Evolutionary conservation across 2,888 invertebrate species (phyloP).

Genomic region (Callimorpha dominula): DNA sequence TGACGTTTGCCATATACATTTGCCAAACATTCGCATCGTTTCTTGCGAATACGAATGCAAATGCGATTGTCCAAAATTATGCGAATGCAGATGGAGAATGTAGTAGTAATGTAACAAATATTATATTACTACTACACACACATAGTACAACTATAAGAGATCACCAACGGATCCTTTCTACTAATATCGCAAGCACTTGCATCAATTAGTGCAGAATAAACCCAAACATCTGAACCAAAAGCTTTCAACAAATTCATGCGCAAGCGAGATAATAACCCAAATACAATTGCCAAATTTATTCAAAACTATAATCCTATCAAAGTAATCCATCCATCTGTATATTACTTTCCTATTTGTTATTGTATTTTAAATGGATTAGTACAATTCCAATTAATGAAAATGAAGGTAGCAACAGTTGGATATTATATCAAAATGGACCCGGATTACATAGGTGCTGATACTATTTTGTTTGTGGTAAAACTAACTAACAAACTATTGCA

Average conservation of each 20-base stretch:
- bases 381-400: conserved; percentile 52
- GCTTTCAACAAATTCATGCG: conserved; percentile 30
- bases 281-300: conserved; percentile 42
- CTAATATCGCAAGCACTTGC: too few relatives aligned
- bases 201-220: not conserved
- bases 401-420: conserved; percentile 29
- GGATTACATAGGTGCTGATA: conserved; percentile 28
- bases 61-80: too few relatives aligned
- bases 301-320: conserved; percentile 39
- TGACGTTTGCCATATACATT: too few relatives aligned
- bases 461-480: conserved; percentile 6
- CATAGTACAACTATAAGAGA: too few relatives aligned
- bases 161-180: not conserved
- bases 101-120: too few relatives aligned
- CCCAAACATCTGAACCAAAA: conserved; percentile 21
- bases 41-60: too few relatives aligned
- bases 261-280: conserved; percentile 41
- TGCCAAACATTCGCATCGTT: too few relatives aligned
- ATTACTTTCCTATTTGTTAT: conserved; percentile 60
- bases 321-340: conserved; percentile 39
- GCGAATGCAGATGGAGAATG: too few relatives aligned
- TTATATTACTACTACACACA: too few relatives aligned
- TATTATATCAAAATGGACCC: conserved; percentile 26
- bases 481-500: not conserved
- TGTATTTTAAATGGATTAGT: conserved; percentile 56